Conservation (phyloP, 2,113 vertebrate species). For the Centrocercus urophasianus region DNA sequence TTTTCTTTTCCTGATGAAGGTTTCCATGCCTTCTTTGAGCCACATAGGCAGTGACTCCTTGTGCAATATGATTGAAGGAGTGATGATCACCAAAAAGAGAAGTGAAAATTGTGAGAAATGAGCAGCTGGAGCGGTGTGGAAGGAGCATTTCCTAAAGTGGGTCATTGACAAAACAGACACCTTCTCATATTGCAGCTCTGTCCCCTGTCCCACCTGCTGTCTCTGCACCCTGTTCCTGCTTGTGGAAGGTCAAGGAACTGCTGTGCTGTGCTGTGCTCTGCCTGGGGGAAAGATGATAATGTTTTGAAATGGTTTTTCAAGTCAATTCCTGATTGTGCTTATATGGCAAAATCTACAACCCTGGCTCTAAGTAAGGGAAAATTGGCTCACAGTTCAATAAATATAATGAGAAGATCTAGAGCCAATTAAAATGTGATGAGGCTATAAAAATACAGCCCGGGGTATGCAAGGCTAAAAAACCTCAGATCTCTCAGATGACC, state of each 20-base stretch:
- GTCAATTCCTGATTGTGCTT: not conserved
- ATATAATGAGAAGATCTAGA: not conserved
- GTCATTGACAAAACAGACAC: conserved; percentile 9
- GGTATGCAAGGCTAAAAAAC: not conserved
- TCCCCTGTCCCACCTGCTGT: not conserved
- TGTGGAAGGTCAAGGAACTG: not conserved
- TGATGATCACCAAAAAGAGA: not conserved
- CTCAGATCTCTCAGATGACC: not conserved
- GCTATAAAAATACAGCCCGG: conserved; percentile 18
- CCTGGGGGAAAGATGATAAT: not conserved
- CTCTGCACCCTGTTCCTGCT: not conserved
- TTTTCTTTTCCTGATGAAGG: not conserved
- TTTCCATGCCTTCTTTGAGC: not conserved
- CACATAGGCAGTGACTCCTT: rapidly evolving
- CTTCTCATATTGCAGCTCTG: not conserved
- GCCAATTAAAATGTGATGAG: not conserved
- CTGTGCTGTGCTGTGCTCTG: not conserved
- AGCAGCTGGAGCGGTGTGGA: not conserved
- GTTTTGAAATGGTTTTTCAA: not conserved
- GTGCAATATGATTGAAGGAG: not conserved
- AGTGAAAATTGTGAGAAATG: not conserved
- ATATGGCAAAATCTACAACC: not conserved
- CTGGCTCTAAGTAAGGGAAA: not conserved
- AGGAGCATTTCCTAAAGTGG: not conserved
- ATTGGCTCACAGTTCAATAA: not conserved